Conservation (phyloP, 2,888 invertebrate genomes). For the Phengaris arion region DNA sequence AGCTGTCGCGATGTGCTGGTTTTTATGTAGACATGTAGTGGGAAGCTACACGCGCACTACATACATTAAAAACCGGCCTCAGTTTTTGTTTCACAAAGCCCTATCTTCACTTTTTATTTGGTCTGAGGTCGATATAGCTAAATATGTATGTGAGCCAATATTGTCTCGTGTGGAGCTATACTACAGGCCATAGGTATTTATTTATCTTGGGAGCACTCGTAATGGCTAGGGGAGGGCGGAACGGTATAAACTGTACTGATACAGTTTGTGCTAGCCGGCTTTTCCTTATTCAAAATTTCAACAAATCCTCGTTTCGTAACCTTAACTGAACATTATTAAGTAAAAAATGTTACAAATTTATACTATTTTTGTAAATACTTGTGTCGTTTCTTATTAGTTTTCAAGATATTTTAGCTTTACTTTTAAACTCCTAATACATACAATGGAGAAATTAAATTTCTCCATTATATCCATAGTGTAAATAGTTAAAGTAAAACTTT, state of each 20-base stretch:
- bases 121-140: background rate
- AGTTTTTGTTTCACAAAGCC: no score
- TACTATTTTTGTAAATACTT: no score
- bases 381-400: no score
- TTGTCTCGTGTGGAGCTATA: slow-evolving; percentile 14
- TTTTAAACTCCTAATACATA: no score
- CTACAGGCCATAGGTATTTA: background rate
- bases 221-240: slow-evolving; percentile 19
- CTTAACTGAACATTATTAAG: background rate
- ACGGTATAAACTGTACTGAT: background rate
- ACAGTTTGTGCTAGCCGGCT: background rate
- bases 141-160: slow-evolving; percentile 9
- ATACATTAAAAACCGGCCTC: no score
- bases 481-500: background rate
- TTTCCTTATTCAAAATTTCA: background rate
- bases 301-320: background rate
- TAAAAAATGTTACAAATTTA: background rate
- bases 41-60: no score
- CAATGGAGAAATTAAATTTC: no score
- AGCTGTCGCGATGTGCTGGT: no score
- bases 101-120: no score
- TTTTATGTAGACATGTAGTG: no score
- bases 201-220: slow-evolving; percentile 16
- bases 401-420: no score
- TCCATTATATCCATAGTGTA: background rate